A percentile compares a stretch with the other conserved stretches of the same genome.
Evolutionary conservation across 53 echinoderm and acorn worm species (phyloP).

Genomic region (Holothuria scabra): DNA sequence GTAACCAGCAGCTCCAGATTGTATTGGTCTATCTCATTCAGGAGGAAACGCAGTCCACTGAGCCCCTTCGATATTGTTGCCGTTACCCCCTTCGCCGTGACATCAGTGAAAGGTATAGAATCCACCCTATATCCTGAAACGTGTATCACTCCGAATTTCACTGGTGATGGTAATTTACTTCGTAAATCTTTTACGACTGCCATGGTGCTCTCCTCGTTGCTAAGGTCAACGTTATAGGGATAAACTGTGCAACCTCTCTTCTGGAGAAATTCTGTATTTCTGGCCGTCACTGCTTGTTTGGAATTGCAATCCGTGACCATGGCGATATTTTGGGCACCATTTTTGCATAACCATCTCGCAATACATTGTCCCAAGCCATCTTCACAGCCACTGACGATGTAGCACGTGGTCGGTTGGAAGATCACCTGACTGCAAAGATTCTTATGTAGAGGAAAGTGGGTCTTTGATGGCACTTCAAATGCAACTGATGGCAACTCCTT

Average conservation of each 20-base stretch:
- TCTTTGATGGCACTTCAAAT: constrained; percentile 36
- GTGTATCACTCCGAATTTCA: constrained; percentile 47
- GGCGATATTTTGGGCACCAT: constrained; percentile 82
- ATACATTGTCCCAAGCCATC: constrained; percentile 70
- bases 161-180: not conserved
- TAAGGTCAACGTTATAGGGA: constrained; percentile 51
- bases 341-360: constrained; percentile 76
- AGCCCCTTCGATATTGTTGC: constrained; percentile 28
- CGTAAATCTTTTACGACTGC: constrained; percentile 4
- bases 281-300: constrained; percentile 43
- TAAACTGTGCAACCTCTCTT: constrained; percentile 58
- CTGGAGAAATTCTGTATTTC: constrained; percentile 63
- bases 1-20: constrained; percentile 79
- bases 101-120: constrained; percentile 1
- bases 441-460: constrained; percentile 10
- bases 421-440: constrained; percentile 46
- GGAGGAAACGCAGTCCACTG: constrained; percentile 31
- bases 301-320: constrained; percentile 43
- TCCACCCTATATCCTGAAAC: constrained; percentile 5
- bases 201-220: constrained; percentile 38
- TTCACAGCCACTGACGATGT: constrained; percentile 73
- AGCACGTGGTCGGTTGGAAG: constrained; percentile 74
- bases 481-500: constrained; percentile 43
- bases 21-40: constrained; percentile 55
- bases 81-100: constrained; percentile 19